Percentiles rank a stretch among this genome's conserved stretches.
Evolutionary conservation across 2,113 vertebrate genomes (phyloP).

Genomic region (Sylvilagus bachmani): DNA sequence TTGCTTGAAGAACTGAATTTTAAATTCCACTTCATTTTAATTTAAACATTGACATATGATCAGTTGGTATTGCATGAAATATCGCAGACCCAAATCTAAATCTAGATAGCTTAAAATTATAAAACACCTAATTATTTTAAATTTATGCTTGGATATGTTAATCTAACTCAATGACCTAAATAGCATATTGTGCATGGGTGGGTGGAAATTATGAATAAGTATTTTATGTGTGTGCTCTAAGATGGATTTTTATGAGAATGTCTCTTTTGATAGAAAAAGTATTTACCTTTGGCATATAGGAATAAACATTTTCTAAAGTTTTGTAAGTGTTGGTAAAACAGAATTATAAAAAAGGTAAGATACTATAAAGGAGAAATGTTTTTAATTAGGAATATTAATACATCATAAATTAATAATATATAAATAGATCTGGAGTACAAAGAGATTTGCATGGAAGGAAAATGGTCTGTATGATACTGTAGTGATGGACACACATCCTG

Average conservation of each 20-base stretch:
- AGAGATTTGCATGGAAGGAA: neutral
- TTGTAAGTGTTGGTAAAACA: neutral
- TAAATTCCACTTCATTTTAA: neutral
- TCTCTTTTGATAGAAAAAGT: neutral
- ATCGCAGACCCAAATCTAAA: neutral
- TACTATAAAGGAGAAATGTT: neutral
- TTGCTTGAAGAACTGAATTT: neutral
- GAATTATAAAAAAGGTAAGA: neutral
- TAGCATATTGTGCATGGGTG: neutral
- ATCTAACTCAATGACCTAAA: neutral
- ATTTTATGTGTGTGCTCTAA: neutral
- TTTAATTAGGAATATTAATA: too few species aligned
- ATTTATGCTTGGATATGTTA: neutral
- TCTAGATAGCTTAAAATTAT: neutral
- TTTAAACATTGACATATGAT: neutral
- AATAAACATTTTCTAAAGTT: neutral
- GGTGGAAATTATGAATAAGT: neutral
- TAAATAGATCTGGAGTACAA: neutral
- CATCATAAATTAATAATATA: neutral
- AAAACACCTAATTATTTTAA: neutral
- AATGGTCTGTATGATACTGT: too few species aligned
- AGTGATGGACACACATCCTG: neutral
- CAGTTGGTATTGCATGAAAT: neutral
- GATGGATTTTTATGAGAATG: neutral
- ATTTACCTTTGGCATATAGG: neutral